phyloP scores from a whole-genome alignment of 92 coral and sea anemone genomes.

The Palythoa grandis region DNA sequence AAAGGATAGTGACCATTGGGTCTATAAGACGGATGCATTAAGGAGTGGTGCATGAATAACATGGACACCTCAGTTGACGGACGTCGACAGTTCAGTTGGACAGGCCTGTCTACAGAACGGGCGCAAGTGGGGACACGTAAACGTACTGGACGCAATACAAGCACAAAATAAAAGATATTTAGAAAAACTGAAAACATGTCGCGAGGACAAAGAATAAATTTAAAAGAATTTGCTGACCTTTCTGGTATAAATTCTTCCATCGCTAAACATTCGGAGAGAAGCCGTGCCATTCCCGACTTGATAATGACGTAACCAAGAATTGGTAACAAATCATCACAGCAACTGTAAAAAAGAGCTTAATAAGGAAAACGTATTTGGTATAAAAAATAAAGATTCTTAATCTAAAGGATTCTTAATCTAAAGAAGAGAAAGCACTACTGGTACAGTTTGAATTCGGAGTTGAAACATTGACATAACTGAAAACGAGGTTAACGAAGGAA shows the following conservation, averaged over 20 bases:
- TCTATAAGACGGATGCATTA: too few species aligned
- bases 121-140: too few species aligned
- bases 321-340: conserved; percentile 97
- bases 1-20: too few species aligned
- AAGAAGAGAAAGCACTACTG: not conserved
- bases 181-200: not conserved
- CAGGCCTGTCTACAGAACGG: too few species aligned
- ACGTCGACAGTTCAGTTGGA: too few species aligned
- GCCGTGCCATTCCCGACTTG: conserved; percentile 88
- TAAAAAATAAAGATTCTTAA: too few species aligned
- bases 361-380: not conserved
- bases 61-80: too few species aligned
- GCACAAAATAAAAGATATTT: not conserved
- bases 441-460: not conserved
- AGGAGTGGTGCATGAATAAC: too few species aligned
- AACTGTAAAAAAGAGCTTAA: conserved; percentile 52
- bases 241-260: conserved; percentile 98
- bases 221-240: conserved; percentile 65
- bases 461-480: not conserved
- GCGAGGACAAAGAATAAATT: not conserved
- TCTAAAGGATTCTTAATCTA: not conserved
- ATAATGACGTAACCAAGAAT: conserved; percentile 87
- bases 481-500: not conserved
- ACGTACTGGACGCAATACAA: too few species aligned
- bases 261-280: conserved; percentile 90